phyloP scores from a whole-genome alignment of 1,140 invertebrate species.

The Trichoplusia ni region DNA sequence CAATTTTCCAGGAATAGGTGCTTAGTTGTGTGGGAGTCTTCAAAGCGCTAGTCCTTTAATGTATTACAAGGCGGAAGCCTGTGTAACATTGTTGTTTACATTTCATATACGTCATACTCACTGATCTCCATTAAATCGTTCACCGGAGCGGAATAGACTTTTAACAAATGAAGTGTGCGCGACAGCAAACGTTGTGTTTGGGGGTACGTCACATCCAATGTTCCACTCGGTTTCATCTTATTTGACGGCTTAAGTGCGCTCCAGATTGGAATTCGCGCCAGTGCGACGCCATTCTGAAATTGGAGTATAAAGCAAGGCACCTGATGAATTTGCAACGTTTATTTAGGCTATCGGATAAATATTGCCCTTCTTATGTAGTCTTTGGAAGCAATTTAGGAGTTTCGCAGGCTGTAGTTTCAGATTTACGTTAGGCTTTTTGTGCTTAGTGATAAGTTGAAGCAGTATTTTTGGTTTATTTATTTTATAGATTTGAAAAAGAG shows the following conservation, averaged over 20 bases:
- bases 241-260: conserved; percentile 63
- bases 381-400: neutral
- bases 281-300: conserved; percentile 29
- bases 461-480: too few species aligned
- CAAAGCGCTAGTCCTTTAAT: conserved; percentile 17
- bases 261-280: conserved; percentile 38
- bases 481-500: too few species aligned
- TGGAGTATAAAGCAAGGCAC: conserved; percentile 41
- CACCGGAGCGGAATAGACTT: conserved; percentile 36
- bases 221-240: conserved; percentile 54
- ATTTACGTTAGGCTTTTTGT: neutral
- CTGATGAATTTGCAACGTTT: conserved; percentile 41
- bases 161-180: conserved; percentile 42
- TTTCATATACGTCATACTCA: conserved; percentile 29
- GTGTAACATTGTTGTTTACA: conserved; percentile 30
- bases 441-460: too few species aligned
- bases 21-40: conserved; percentile 8
- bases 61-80: conserved; percentile 3
- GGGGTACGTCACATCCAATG: conserved; percentile 50
- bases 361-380: neutral
- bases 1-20: too few species aligned
- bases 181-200: conserved; percentile 29
- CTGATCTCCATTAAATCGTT: conserved; percentile 35
- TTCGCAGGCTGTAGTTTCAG: neutral
- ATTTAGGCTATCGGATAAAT: conserved; percentile 1